Base-by-base conservation (phyloP, 2,797 vertebrate species). In the Coregonus sp. region DNA sequence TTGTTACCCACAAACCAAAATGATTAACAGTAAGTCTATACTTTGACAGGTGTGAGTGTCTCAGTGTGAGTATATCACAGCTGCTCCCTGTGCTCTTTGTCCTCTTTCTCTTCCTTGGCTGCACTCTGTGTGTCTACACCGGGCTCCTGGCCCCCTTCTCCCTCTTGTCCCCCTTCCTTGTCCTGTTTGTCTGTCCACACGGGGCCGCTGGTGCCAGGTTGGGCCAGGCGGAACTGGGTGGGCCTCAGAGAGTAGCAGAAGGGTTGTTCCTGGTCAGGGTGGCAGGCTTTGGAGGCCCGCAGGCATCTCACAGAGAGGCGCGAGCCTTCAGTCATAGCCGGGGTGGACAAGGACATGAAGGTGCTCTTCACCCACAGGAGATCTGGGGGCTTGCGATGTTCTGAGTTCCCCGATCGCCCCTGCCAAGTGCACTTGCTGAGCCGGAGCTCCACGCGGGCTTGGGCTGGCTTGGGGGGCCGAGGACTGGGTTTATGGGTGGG, bases 391-490 rank as follows among this genome's bases (percentile, higher is more conserved):
- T 51, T 4, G 37, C 9, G 68, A n/a, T 68, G 33, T 25, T 73
- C 71, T 11, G 35, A 12, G 37, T 71, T 51, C 61, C 75, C 77
- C n/a, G 65, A 63, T 37, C 16, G 65, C 67, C 69, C 74, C 40
- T 77, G 80, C 77, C 82, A 63, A 40, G 71, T 84, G 75, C 83
- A 81, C 77, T 82, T 90, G 66, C 51, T 89, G 4, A 75, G 59
- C 51, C 80, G 85, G 56, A 84, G 29, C 29, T 81, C 78, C 1
- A 78, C 79, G 31, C 33, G 77, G 74, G 77, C 54, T 29, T 20
- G 72, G 37, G 0, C 29, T 1, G 56, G 74, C 73, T 86, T 86
- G 1, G 52, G 31, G 52, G 29, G 65, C 31, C 63, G 47, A 18
- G 12, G 72, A 71, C 61, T 80, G 0, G 40, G 76, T 54, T 33